Conservation (phyloP, 1,140 invertebrate species). For the Watersipora subatra region DNA sequence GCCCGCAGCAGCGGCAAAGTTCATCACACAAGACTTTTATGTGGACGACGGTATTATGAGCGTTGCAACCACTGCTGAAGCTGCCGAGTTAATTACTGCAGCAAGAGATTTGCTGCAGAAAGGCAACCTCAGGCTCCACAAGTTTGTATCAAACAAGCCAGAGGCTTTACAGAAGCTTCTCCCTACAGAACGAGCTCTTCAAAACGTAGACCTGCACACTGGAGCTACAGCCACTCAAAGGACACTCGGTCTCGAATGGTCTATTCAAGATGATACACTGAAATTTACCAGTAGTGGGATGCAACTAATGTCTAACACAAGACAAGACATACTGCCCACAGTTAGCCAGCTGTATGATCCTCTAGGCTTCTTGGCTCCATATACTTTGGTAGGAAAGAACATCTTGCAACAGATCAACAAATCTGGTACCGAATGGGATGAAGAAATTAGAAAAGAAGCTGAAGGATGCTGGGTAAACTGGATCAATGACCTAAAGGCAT, state of each 20-base stretch:
- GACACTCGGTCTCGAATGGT: neutral
- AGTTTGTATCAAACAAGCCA: too few relatives aligned
- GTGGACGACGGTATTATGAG: constrained; percentile 6
- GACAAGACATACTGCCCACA: neutral
- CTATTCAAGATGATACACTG: neutral
- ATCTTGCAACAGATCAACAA: neutral
- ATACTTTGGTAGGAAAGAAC: neutral
- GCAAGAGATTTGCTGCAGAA: neutral
- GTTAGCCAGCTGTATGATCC: neutral
- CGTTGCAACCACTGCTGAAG: neutral
- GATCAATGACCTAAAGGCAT: neutral
- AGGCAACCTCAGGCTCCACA: constrained; percentile 2
- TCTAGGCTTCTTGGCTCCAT: constrained; percentile 3
- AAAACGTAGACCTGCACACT: too few relatives aligned
- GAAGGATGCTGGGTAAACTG: neutral
- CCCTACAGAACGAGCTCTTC: too few relatives aligned
- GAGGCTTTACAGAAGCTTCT: too few relatives aligned
- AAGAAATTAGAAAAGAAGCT: neutral
- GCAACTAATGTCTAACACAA: neutral
- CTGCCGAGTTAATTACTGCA: neutral
- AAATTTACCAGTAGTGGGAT: neutral
- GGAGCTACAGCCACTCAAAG: too few relatives aligned
- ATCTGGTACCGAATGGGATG: neutral
- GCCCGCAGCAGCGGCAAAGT: neutral
- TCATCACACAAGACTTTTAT: constrained; percentile 6